A percentile compares a stretch with the other conserved stretches of the same genome.
Evolutionary conservation across 2,797 vertebrate genomes (phyloP).

Genomic region (Apogon talboti): DNA sequence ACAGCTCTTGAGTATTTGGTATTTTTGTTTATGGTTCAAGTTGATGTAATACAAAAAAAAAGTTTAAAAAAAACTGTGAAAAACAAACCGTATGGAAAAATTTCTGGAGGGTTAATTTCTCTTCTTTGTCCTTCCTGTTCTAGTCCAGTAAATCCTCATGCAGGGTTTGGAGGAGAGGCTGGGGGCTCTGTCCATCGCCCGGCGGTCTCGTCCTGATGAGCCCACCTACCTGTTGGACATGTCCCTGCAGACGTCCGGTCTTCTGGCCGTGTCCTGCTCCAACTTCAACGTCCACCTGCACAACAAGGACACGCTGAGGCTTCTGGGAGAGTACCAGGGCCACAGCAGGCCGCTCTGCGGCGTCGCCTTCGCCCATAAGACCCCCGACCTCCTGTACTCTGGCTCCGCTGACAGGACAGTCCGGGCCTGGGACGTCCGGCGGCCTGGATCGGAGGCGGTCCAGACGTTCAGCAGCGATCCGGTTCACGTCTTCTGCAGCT

Average conservation of each 20-base stretch:
- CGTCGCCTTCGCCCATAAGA: slow-evolving; percentile 80
- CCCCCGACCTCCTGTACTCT: slow-evolving; percentile 82
- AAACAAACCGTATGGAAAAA: no score
- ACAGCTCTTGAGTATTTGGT: no score
- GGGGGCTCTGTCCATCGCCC: slow-evolving; percentile 80
- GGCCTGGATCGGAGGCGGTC: slow-evolving; percentile 65
- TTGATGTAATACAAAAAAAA: no score
- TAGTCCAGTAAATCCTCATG: slow-evolving; percentile 67
- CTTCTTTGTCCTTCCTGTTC: neutral
- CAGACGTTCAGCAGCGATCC: slow-evolving; percentile 86
- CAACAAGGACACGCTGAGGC: slow-evolving; percentile 81
- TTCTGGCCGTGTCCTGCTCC: slow-evolving; percentile 88
- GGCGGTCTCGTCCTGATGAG: slow-evolving; percentile 76
- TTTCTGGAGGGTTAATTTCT: no score
- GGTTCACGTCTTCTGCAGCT: slow-evolving; percentile 86
- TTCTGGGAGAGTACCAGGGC: slow-evolving; percentile 77
- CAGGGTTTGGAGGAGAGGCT: slow-evolving; percentile 86
- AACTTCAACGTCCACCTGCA: slow-evolving; percentile 83
- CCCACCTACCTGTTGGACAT: slow-evolving; percentile 89
- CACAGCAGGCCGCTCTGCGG: slow-evolving; percentile 77
- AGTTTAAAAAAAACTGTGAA: no score
- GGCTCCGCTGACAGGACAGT: slow-evolving; percentile 87
- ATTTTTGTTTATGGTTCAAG: no score
- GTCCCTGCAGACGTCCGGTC: slow-evolving; percentile 67
- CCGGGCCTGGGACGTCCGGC: slow-evolving; percentile 88